These are phyloP conservation scores for Drosophila tropicalis DNA, from an alignment of 1,140 invertebrate genomes.

Conservation along the genomic window DNA sequence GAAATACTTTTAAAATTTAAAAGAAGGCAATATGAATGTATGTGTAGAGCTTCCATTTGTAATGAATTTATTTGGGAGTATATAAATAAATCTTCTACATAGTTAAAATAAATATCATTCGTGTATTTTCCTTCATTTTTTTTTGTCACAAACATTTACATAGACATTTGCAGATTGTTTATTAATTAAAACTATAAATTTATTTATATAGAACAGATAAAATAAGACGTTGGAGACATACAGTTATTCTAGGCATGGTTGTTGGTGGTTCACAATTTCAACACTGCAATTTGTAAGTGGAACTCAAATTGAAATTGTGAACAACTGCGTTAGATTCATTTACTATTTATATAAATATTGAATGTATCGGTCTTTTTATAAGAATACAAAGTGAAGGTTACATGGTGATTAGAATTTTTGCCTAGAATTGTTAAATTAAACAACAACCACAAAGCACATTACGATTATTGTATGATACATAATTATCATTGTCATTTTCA, in stretches of 20 bases:
- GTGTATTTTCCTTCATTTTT: too few relatives aligned
- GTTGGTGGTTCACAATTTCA: neutral
- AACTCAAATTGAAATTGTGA: neutral
- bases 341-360: neutral
- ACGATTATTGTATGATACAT: neutral
- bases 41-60: too few relatives aligned
- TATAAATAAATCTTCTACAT: too few relatives aligned
- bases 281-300: neutral
- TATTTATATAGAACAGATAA: neutral
- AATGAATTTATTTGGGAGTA: too few relatives aligned
- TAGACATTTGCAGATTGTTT: neutral
- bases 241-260: neutral
- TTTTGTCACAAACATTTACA: too few relatives aligned
- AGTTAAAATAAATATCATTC: too few relatives aligned
- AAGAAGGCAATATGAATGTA: too few relatives aligned
- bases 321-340: neutral
- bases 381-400: neutral
- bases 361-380: neutral
- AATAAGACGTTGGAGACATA: neutral
- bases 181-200: neutral
- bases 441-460: neutral
- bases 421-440: constrained; percentile 1
- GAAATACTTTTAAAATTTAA: neutral
- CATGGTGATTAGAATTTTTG: neutral
- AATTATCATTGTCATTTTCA: neutral